Conservation (phyloP, 1,140 invertebrate species). For the Schmidtea mediterranea region DNA sequence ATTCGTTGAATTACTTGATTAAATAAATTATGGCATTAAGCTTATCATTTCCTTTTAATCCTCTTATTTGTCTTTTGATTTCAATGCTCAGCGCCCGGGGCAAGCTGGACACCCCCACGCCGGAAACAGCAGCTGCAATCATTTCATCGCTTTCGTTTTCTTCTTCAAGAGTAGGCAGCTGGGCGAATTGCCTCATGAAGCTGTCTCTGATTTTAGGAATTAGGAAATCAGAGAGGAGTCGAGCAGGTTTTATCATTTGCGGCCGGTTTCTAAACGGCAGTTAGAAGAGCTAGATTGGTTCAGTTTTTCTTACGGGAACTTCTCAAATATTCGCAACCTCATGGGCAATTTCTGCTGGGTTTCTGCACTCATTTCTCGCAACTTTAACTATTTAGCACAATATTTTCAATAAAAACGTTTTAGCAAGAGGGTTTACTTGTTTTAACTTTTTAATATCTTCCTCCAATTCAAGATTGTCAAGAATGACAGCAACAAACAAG, state of each 20-base stretch:
- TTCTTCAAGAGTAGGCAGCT: not conserved
- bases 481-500: conserved; percentile 96
- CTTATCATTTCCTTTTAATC: conserved; percentile 1
- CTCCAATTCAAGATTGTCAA: conserved; percentile 93
- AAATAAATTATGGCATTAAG: not conserved
- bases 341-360: conserved; percentile 71
- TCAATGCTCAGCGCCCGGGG: not conserved
- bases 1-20: not conserved
- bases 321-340: conserved; percentile 76
- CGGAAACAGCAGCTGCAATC: not conserved
- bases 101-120: not conserved
- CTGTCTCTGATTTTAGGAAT: conserved; percentile 85
- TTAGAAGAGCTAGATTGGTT: not conserved
- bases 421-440: conserved; percentile 32
- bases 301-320: conserved; percentile 45
- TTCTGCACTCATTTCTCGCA: conserved; percentile 80
- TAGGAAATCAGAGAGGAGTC: conserved; percentile 76
- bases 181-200: conserved; percentile 85
- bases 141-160: not conserved
- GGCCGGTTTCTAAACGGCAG: conserved; percentile 44
- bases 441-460: conserved; percentile 98
- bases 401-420: not conserved
- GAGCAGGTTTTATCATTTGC: conserved; percentile 81
- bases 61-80: not conserved
- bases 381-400: conserved; percentile 38